Base-by-base conservation (phyloP, 1,140 invertebrate genomes). In the Danaus plexippus region DNA sequence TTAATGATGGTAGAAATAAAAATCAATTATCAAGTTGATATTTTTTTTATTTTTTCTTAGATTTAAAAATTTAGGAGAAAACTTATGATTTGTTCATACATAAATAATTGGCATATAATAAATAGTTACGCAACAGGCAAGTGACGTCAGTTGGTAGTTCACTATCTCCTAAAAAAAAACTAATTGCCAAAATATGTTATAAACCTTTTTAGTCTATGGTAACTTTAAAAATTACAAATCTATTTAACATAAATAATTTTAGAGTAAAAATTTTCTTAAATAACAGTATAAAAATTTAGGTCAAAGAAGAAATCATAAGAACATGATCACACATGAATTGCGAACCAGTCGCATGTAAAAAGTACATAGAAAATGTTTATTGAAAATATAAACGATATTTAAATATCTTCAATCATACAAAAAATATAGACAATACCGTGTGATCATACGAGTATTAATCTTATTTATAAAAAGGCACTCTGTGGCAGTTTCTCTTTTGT, bases 21-120 rank as follows among this genome's bases (percentile, higher is more conserved):
- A 80, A 60, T 64, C 66, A 59, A 57, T 49, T 41, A n/a, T 63
- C 32, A 65, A 64, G 63, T 78, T 80, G 66, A 61, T 76, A 70
- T 69, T 79, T n/a, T 83, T 79, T 80, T 68, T 85, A 82, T 79
- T 77, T 77, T 73, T 76, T 77, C 77, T 81, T 82, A 81, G 67
- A 71, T 77, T 75, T 80, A 83, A 66, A 75, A 80, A 76, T 78
- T 80, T 76, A 75, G 67, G 73, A 67, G 59, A 66, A 74, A 72
- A 62, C 57, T 66, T 71, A 67, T 66, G 52, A 62, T 69, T 59
- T 49, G 57, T 61, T 68, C 54, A 76, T 78, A 82, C 61, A 83
- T 80, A 85, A 80, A 83, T 80, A 83, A 68, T 69, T 75, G 67
- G 66, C 69, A 75, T 71, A 67, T 56, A 82, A 83, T 84, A 83